A percentile compares a stretch with the other conserved stretches of the same genome.
Conservation (phyloP, 1,140 invertebrate species). For the Megalopta genalis region DNA sequence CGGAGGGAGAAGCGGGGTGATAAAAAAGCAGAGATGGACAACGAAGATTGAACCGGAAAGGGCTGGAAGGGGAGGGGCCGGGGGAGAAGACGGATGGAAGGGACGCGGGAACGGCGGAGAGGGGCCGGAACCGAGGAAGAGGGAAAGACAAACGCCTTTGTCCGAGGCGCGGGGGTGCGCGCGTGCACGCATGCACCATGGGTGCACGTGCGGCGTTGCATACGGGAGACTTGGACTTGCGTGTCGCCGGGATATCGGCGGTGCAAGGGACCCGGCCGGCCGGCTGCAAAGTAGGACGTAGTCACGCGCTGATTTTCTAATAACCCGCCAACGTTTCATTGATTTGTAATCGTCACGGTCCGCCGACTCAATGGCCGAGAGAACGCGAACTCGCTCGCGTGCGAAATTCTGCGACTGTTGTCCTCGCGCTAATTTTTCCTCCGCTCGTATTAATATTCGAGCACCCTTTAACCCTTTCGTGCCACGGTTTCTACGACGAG, state of each 20-base stretch:
- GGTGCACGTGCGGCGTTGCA: neutral
- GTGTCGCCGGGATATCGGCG: slow-evolving; percentile 23
- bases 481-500: no score
- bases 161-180: slow-evolving; percentile 6
- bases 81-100: slow-evolving; percentile 14
- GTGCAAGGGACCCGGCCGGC: slow-evolving; percentile 21
- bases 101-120: no score
- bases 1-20: neutral
- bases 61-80: neutral
- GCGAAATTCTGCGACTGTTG: neutral
- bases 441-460: no score
- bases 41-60: slow-evolving; percentile 14
- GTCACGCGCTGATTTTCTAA: slow-evolving; percentile 47
- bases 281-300: slow-evolving; percentile 17
- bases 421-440: no score
- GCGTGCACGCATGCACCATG: neutral
- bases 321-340: slow-evolving; percentile 27
- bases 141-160: slow-evolving; percentile 41
- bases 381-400: neutral
- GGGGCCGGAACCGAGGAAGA: slow-evolving; percentile 28
- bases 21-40: neutral
- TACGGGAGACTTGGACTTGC: neutral
- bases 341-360: slow-evolving; percentile 42
- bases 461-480: no score
- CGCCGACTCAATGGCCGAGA: neutral